Percentiles rank a stretch among this genome's conserved stretches.
Evolutionary conservation across 2,113 vertebrate genomes (phyloP).

Genomic region (Gobiocypris rarus): DNA sequence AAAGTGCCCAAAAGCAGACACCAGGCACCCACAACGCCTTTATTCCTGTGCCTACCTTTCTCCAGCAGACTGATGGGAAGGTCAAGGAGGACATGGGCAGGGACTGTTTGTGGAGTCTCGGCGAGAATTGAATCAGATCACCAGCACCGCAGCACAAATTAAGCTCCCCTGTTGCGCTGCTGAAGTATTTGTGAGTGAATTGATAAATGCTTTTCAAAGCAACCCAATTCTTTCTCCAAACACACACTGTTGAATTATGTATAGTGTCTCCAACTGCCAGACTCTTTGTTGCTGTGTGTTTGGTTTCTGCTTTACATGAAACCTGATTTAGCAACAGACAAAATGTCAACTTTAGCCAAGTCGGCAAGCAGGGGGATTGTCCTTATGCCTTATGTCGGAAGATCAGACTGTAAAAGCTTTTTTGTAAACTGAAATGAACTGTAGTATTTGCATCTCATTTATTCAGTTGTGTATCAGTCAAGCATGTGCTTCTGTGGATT

Average conservation of each 20-base stretch:
- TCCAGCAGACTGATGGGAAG: conserved; percentile 60
- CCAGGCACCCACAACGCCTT: conserved; percentile 35
- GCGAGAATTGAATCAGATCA: conserved; percentile 45
- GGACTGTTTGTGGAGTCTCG: conserved; percentile 45
- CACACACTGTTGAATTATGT: conserved; percentile 50
- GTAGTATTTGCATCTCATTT: conserved; percentile 38
- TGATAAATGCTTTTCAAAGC: conserved; percentile 68
- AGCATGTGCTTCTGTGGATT: not conserved
- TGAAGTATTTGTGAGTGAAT: conserved; percentile 41
- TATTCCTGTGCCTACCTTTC: conserved; percentile 34
- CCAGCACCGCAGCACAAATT: conserved; percentile 1
- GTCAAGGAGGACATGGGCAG: conserved; percentile 60
- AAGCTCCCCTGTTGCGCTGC: conserved; percentile 35
- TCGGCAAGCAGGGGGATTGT: conserved; percentile 58
- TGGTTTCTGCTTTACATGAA: conserved; percentile 66
- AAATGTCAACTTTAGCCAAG: conserved; percentile 58
- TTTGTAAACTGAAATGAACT: not conserved
- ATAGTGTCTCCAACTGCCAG: conserved; percentile 20
- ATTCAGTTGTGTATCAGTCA: not conserved
- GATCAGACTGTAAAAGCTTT: conserved; percentile 45
- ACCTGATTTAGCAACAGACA: conserved; percentile 61
- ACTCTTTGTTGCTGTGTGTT: conserved; percentile 11
- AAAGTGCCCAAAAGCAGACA: conserved; percentile 61
- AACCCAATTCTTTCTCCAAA: conserved; percentile 10
- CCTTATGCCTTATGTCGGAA: conserved; percentile 59